Evolutionary conservation across 1,140 invertebrate genomes (phyloP).

Genomic region (Lethrus apterus): DNA sequence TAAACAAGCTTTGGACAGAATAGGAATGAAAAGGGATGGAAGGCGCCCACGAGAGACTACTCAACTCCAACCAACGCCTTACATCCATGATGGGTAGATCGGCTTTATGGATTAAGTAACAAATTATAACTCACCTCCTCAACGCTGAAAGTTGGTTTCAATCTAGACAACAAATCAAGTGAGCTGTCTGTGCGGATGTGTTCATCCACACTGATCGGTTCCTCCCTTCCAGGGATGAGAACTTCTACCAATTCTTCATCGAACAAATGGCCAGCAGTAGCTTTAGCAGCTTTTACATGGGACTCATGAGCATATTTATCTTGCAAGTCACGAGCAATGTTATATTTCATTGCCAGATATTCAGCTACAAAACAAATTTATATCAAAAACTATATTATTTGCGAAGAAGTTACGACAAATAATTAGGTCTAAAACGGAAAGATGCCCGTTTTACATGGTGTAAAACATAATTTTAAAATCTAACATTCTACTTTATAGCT

Average conservation of each 20-base stretch:
- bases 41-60: too few relatives aligned
- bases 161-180: constrained; percentile 50
- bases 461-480: constrained; percentile 9
- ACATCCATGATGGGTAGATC: too few relatives aligned
- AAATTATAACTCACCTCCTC: constrained; percentile 49
- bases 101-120: constrained; percentile 2
- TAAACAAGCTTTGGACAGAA: not conserved
- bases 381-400: constrained; percentile 17
- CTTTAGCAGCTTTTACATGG: constrained; percentile 61
- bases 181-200: constrained; percentile 57
- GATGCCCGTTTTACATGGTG: too few relatives aligned
- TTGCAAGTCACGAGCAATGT: constrained; percentile 65
- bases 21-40: too few relatives aligned
- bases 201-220: constrained; percentile 57
- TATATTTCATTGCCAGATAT: constrained; percentile 67
- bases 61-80: too few relatives aligned
- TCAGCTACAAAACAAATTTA: constrained; percentile 62
- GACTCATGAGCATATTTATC: constrained; percentile 66
- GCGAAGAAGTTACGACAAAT: too few relatives aligned
- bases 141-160: constrained; percentile 61
- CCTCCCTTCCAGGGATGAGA: constrained; percentile 46
- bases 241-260: constrained; percentile 64
- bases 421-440: too few relatives aligned
- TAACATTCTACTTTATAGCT: not conserved
- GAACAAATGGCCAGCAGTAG: constrained; percentile 60